Conservation (phyloP, 2,888 invertebrate genomes). For the Malthinus seriepunctatus region DNA sequence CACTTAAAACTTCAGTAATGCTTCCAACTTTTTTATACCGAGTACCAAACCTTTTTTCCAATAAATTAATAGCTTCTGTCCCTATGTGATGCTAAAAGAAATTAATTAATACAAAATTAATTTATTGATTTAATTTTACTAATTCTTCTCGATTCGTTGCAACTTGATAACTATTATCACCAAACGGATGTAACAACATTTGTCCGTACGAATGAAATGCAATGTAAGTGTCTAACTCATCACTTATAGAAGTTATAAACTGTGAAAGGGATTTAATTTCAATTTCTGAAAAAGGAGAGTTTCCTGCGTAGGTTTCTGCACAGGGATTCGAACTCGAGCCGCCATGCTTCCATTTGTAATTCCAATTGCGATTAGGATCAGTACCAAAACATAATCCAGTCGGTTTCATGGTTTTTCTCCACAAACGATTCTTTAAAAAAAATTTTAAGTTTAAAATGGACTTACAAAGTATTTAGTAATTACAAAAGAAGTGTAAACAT, state of each 20-base stretch:
- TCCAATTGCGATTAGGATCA: constrained; percentile 80
- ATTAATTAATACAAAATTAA: neutral
- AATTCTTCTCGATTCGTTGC: neutral
- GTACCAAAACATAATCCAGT: constrained; percentile 62
- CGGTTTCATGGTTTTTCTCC: constrained; percentile 69
- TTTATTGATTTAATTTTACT: neutral
- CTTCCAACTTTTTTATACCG: constrained; percentile 51
- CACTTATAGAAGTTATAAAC: constrained; percentile 57
- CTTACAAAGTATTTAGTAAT: neutral
- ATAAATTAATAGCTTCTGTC: constrained; percentile 35
- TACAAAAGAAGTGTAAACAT: constrained; percentile 58
- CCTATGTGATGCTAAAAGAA: constrained; percentile 12
- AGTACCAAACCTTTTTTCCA: constrained; percentile 51
- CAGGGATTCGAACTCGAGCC: constrained; percentile 62
- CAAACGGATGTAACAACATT: constrained; percentile 64
- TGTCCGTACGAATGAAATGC: constrained; percentile 74
- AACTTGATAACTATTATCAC: neutral
- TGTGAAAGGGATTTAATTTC: constrained; percentile 61
- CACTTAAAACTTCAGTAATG: constrained; percentile 55
- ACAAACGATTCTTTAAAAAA: constrained; percentile 64
- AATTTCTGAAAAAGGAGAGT: constrained; percentile 67
- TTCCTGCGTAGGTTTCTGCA: constrained; percentile 65
- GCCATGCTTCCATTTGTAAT: constrained; percentile 64
- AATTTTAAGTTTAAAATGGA: constrained; percentile 29
- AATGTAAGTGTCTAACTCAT: constrained; percentile 63